Base-by-base conservation (phyloP, 1,140 invertebrate genomes). In the Cydia splendana region DNA sequence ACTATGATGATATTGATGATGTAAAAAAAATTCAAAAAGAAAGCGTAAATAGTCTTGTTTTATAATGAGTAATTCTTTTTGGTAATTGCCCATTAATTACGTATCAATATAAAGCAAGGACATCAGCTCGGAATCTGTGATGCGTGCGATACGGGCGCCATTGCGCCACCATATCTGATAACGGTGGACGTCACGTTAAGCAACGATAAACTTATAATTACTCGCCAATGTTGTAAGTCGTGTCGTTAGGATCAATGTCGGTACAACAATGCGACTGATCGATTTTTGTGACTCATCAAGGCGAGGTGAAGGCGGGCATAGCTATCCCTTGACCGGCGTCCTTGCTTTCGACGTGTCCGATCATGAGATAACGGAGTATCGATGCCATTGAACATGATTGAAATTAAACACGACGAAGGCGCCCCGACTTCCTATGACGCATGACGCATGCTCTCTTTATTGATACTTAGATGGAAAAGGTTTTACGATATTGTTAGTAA, bases 291-390 rank as follows among this genome's bases (percentile, higher is more conserved):
- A 90, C 84, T 89, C 88, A 89, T 86, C 79, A 85, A 87, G 85
- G 83, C 69, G 82, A 86, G 87, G 83, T 89, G 87, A 91, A 90
- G 88, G 87, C 84, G 77, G 73, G 75, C 76, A 48, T 74, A 24
- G 80, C 82, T 89, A 89, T 90, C 91, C 90, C 88, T 91, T 93
- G 88, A 91, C 90, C 91, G 87, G 82, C 82, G 85, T 81, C 91
- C 90, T 93, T 91, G 88, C 90, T 91, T 93, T 91, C 90, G 85
- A 88, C 87, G 75, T 42, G 38, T 69, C 34, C 73, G 88, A 90
- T 91, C 81, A 80, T 82, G 79, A 84, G 86, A 91, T 91, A 91
- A 87, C 80, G 82, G 77, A 84, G 80, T 81, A 84, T 83, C 81
- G 84, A 80, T 79, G 84, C 83, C 80, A 87, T 89, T 89, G 78